These are phyloP conservation scores for Bujurquina vittata DNA, from an alignment of 2,113 vertebrate genomes.

Conservation along the genomic window DNA sequence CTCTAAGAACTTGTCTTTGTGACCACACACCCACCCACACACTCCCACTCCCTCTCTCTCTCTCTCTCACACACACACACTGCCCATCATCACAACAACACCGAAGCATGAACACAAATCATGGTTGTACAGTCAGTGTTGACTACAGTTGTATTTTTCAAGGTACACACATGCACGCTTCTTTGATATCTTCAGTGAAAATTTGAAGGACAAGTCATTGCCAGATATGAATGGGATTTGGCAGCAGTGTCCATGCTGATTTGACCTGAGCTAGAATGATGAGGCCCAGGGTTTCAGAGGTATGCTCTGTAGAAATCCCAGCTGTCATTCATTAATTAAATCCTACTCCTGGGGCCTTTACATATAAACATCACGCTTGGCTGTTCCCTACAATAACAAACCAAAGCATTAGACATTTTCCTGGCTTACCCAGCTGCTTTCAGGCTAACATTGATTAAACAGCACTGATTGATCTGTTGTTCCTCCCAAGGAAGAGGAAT, in stretches of 20 bases:
- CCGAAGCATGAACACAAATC: neutral
- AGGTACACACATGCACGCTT: neutral
- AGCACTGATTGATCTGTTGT: slow-evolving; percentile 58
- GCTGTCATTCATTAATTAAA: slow-evolving; percentile 69
- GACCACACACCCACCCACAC: neutral
- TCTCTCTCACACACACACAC: neutral
- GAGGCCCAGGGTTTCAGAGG: slow-evolving; percentile 48
- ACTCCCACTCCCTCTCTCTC: too few species aligned
- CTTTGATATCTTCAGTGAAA: slow-evolving; percentile 1
- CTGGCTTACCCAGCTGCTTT: slow-evolving; percentile 49
- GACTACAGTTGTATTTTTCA: slow-evolving; percentile 4
- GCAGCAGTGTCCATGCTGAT: slow-evolving; percentile 49
- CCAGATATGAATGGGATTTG: slow-evolving; percentile 29
- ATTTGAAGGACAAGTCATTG: slow-evolving; percentile 19
- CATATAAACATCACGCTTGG: slow-evolving; percentile 60
- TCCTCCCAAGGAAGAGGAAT: slow-evolving; percentile 31
- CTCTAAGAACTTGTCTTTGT: neutral
- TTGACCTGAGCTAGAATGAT: slow-evolving; percentile 53
- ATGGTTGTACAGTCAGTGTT: neutral
- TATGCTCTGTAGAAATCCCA: slow-evolving; percentile 57
- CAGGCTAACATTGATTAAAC: slow-evolving; percentile 44
- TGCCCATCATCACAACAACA: neutral
- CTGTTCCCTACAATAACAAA: slow-evolving; percentile 64
- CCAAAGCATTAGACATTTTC: slow-evolving; percentile 42
- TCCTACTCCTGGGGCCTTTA: slow-evolving; percentile 59